Percentiles rank a stretch among this genome's conserved stretches.
These are phyloP conservation scores for Nothoprocta perdicaria DNA, from an alignment of 2,113 vertebrate species.

Conservation along the genomic window DNA sequence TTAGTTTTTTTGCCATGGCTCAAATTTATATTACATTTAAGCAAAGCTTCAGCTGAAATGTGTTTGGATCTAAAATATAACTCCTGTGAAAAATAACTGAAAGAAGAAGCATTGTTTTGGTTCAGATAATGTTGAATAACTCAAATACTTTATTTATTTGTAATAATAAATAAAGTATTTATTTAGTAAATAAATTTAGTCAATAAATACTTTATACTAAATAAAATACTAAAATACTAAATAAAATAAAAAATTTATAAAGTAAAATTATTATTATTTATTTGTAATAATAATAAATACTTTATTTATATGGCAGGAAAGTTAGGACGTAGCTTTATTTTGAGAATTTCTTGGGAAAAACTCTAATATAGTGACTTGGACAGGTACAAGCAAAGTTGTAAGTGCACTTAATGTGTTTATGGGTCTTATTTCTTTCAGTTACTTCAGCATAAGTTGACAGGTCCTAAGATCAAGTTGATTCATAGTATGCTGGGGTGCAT, in stretches of 20 bases:
- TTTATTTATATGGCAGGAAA: neutral
- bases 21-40: neutral
- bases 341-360: neutral
- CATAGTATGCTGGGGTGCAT: neutral
- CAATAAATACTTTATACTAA: too few relatives aligned
- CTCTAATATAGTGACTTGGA: neutral
- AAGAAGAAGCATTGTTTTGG: neutral
- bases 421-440: neutral
- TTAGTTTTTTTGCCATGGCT: neutral
- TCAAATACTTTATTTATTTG: neutral
- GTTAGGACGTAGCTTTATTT: neutral
- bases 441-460: neutral
- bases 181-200: too few relatives aligned
- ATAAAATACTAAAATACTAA: too few relatives aligned
- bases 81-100: neutral
- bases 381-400: neutral
- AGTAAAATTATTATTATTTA: too few relatives aligned
- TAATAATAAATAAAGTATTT: too few relatives aligned
- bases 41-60: neutral
- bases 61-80: neutral
- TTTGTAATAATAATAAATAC: too few relatives aligned
- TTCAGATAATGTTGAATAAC: neutral
- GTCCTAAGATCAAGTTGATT: neutral
- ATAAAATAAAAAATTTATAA: too few relatives aligned
- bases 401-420: neutral